These are phyloP conservation scores for Ennomos erosarius DNA, from an alignment of 2,888 invertebrate species.

Conservation along the genomic window DNA sequence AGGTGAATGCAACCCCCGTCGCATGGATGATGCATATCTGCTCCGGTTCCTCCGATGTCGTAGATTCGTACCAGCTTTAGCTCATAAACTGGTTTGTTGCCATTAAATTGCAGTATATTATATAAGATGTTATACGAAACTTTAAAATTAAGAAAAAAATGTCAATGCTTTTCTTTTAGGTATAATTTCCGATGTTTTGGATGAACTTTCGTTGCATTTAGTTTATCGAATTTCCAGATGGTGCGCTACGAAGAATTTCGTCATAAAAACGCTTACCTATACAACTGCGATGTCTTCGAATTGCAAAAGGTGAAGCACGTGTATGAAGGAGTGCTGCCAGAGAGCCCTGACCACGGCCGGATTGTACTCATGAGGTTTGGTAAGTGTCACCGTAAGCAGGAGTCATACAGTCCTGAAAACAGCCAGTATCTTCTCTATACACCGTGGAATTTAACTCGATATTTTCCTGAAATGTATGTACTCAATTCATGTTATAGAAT, in stretches of 20 bases:
- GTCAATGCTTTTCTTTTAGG: no score
- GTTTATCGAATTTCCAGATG: conserved; percentile 56
- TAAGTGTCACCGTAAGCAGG: conserved; percentile 39
- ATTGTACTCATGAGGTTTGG: conserved; percentile 77
- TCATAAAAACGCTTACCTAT: conserved; percentile 62
- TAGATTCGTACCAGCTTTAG: conserved; percentile 71
- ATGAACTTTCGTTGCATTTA: no score
- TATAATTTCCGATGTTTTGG: no score
- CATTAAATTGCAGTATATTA: no score
- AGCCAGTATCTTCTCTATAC: no score
- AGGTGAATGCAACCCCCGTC: conserved; percentile 68
- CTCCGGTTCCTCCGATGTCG: conserved; percentile 74
- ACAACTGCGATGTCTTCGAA: conserved; percentile 70
- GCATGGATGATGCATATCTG: conserved; percentile 73
- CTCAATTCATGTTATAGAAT: no score
- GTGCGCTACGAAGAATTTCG: conserved; percentile 75
- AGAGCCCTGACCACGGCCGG: conserved; percentile 70
- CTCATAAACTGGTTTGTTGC: conserved; percentile 69
- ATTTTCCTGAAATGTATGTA: no score
- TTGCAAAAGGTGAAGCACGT: conserved; percentile 69
- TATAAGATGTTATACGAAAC: no score
- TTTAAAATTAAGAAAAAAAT: no score
- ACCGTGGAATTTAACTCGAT: no score
- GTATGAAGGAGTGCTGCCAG: conserved; percentile 69
- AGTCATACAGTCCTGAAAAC: no score